Base-by-base conservation (phyloP, 2,888 invertebrate species). In the Acheta domesticus region DNA sequence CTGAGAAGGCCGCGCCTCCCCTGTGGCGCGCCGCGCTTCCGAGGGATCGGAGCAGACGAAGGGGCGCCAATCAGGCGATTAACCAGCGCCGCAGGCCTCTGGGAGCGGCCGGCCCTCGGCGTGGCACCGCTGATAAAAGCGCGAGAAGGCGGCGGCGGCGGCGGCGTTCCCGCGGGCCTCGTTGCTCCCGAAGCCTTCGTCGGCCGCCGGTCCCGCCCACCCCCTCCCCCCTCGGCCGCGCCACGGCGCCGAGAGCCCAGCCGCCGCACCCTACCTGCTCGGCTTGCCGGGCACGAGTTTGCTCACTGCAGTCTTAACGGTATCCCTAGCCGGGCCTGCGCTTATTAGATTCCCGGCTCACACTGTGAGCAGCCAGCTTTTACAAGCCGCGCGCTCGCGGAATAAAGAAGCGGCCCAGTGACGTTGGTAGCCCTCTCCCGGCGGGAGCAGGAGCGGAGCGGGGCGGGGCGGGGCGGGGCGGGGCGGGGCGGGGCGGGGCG, bases 301-400 rank as follows among this genome's bases (percentile, higher is more conserved):
- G 62, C 62, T 62, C 62, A 62, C 62, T 62, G 62, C 62, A 62
- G 62, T 62, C 62, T 62, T 62, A 62, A 62, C 62, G 62, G 62
- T 62, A 62, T 62, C 62, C 62, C 62, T 62, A 62, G 62, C 62
- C 62, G 62, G n/a, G 62, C 62, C 16, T 62, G 62, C 62, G 62
- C 62, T 62, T 62, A 62, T 62, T 62, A 62, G 62, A 62, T 62
- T 62, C 62, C 62, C 62, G 62, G 62, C 62, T 62, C 62, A n/a
- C 62, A 62, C 62, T 62, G 62, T 62, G 62, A 62, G 62, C 62
- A 62, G 62, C 62, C 62, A 62, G 62, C 62, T 62, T 62, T 62
- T 62, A 62, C 62, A 62, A 62, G 62, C 62, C 62, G 62, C 62
- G 62, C 62, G 62, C 62, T 62, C 16, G n/a, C 62, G 62, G 62